Percentiles rank a stretch among this genome's conserved stretches.
Conservation (phyloP, 2,797 vertebrate species). For the Pelodytes ibericus region DNA sequence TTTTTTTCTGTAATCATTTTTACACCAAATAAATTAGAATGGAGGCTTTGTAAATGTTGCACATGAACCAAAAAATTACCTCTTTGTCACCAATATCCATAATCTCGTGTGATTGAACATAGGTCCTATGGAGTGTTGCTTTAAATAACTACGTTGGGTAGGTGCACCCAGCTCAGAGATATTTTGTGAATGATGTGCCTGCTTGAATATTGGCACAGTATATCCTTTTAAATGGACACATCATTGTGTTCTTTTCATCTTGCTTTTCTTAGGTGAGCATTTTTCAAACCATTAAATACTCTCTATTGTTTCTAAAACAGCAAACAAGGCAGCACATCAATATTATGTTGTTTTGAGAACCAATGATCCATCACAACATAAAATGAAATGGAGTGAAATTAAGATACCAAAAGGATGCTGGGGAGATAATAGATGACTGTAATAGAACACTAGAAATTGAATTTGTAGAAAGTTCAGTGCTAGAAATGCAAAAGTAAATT, state of each 20-base stretch:
- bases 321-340: constrained; percentile 53
- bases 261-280: constrained; percentile 46
- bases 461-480: constrained; percentile 15
- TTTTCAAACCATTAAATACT: constrained; percentile 51
- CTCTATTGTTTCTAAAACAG: constrained; percentile 52
- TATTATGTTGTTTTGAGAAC: constrained; percentile 55
- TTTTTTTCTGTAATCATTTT: too few relatives aligned
- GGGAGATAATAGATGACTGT: constrained; percentile 40
- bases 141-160: neutral
- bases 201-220: constrained; percentile 25
- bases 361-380: constrained; percentile 55
- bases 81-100: too few relatives aligned
- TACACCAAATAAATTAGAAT: too few relatives aligned
- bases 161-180: neutral
- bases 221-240: constrained; percentile 40
- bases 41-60: too few relatives aligned
- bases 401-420: constrained; percentile 44
- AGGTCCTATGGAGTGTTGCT: neutral
- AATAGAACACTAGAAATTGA: constrained; percentile 29
- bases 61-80: too few relatives aligned
- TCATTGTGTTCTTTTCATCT: constrained; percentile 21
- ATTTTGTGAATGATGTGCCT: neutral
- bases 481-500: constrained; percentile 11
- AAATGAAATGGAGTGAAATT: constrained; percentile 54
- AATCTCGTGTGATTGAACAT: neutral